Percentiles rank a stretch among this genome's conserved stretches.
Evolutionary conservation across 2,113 vertebrate genomes (phyloP).

Genomic region (Psittacula cyanocephala): DNA sequence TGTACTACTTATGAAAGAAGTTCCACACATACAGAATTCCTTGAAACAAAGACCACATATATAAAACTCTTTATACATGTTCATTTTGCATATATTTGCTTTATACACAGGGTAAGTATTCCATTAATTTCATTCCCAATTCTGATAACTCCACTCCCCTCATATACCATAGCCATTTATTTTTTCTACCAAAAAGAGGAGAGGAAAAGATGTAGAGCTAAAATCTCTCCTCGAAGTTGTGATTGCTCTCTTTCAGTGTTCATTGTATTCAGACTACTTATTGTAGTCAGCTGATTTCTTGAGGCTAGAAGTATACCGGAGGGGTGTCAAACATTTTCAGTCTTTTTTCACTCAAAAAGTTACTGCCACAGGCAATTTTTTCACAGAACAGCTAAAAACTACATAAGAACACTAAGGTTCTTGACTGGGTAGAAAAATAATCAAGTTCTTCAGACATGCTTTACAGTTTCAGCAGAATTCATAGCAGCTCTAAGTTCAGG

Average conservation of each 20-base stretch:
- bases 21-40: neutral
- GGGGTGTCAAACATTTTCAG: neutral
- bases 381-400: neutral
- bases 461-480: neutral
- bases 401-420: neutral
- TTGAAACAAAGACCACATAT: neutral
- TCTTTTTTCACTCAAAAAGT: neutral
- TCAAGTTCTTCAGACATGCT: neutral
- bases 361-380: neutral
- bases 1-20: neutral
- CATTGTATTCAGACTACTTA: neutral
- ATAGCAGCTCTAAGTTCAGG: neutral
- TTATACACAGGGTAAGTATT: neutral
- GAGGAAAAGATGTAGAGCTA: neutral
- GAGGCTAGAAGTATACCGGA: neutral
- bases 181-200: neutral
- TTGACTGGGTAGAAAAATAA: neutral
- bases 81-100: neutral
- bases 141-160: neutral
- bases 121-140: neutral
- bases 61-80: neutral
- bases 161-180: neutral
- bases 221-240: neutral
- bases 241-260: neutral
- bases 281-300: neutral